Evolutionary conservation across 1,140 invertebrate genomes (phyloP).

Genomic region (Hyles vespertilio): DNA sequence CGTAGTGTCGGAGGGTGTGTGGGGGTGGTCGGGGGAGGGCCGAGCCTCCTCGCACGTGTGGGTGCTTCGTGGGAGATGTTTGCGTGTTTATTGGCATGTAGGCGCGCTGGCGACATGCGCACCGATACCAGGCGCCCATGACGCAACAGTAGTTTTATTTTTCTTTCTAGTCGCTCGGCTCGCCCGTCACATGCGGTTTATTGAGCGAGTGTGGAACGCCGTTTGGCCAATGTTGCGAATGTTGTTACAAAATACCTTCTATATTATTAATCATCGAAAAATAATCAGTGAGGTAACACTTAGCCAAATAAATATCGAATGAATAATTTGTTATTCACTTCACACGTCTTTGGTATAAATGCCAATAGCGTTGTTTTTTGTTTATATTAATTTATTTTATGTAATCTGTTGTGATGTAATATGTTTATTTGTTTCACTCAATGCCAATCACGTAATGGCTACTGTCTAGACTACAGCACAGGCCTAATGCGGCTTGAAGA

Average conservation of each 20-base stretch:
- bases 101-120: constrained; percentile 41
- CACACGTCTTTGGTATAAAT: no score
- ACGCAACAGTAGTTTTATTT: constrained; percentile 17
- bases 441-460: no score
- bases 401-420: not conserved
- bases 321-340: no score
- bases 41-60: constrained; percentile 10
- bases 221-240: no score
- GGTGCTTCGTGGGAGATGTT: constrained; percentile 21
- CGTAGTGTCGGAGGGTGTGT: not conserved
- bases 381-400: not conserved
- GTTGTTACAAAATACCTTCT: no score
- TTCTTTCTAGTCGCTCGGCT: constrained; percentile 9
- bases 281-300: no score
- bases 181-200: not conserved
- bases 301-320: no score
- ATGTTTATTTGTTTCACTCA: not conserved
- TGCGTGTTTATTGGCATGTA: constrained; percentile 17
- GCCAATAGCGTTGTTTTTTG: no score
- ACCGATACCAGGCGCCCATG: constrained; percentile 42
- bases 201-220: no score
- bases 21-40: not conserved
- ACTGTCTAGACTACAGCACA: no score
- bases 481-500: no score
- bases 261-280: no score